Evolutionary conservation across 2,113 vertebrate species (phyloP).

Genomic region (Dolichotis patagonum): DNA sequence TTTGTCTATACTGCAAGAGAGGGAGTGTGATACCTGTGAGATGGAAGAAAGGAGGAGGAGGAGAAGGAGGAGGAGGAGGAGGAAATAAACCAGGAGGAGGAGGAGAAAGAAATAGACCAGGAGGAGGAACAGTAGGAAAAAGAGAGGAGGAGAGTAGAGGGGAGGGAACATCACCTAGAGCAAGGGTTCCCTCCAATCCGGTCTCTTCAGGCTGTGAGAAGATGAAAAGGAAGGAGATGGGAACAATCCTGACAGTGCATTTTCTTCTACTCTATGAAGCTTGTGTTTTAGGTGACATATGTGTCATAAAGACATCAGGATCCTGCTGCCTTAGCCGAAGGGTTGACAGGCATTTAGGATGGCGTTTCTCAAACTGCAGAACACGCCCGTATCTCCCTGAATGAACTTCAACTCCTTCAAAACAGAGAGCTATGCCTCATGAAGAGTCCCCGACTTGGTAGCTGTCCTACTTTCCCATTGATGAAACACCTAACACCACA

Average conservation of each 20-base stretch:
- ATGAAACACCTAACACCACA: not conserved
- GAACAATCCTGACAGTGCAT: not conserved
- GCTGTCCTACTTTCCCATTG: not conserved
- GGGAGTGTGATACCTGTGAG: too few species aligned
- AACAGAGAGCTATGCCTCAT: rapidly evolving
- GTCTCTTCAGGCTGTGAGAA: not conserved
- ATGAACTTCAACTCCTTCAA: too few species aligned
- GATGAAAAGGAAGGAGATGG: not conserved
- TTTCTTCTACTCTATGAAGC: not conserved
- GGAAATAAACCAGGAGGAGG: too few species aligned
- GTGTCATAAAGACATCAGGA: not conserved
- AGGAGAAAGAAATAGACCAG: rapidly evolving
- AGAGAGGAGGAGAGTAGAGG: too few species aligned
- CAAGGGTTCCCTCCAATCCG: too few species aligned
- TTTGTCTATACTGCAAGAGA: rapidly evolving
- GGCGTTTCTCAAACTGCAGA: not conserved
- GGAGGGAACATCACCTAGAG: rapidly evolving
- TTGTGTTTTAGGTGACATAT: not conserved
- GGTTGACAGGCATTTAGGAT: not conserved
- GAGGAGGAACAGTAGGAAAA: too few species aligned
- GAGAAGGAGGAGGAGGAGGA: not conserved
- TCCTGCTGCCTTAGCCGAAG: rapidly evolving
- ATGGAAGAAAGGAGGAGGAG: not conserved
- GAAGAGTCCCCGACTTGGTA: not conserved
- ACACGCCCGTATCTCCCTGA: rapidly evolving